Percentiles rank a stretch among this genome's conserved stretches.
These are phyloP conservation scores for Hycleus phaleratus DNA, from an alignment of 1,140 invertebrate species.

Conservation along the genomic window DNA sequence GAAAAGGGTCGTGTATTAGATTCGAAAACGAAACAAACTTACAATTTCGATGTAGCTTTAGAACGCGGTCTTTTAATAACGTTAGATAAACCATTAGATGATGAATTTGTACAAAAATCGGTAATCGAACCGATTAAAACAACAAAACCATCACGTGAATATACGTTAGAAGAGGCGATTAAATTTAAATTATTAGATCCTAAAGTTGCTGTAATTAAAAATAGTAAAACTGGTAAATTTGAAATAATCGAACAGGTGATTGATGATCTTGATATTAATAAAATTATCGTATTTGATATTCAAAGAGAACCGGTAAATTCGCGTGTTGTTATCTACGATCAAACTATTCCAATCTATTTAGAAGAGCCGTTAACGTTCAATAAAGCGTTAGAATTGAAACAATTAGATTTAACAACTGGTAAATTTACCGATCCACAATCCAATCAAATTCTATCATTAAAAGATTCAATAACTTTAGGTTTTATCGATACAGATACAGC, in stretches of 20 bases:
- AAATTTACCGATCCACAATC: constrained; percentile 66
- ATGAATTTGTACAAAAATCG: constrained; percentile 23
- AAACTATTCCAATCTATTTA: constrained; percentile 61
- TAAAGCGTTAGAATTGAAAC: constrained; percentile 63
- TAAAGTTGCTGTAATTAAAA: constrained; percentile 65
- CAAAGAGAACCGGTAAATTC: constrained; percentile 55
- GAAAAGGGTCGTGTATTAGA: constrained; percentile 68
- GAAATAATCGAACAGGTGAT: constrained; percentile 64
- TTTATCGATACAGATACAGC: constrained; percentile 82
- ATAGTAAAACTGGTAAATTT: constrained; percentile 67
- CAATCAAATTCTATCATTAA: constrained; percentile 64
- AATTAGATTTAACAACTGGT: constrained; percentile 63
- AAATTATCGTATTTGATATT: constrained; percentile 58
- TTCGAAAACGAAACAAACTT: constrained; percentile 63
- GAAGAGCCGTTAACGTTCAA: constrained; percentile 68
- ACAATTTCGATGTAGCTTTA: constrained; percentile 66
- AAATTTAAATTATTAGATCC: constrained; percentile 68
- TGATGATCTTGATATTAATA: constrained; percentile 58
- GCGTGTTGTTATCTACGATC: constrained; percentile 65
- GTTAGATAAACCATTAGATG: constrained; percentile 58
- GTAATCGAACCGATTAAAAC: constrained; percentile 38
- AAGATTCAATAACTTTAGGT: constrained; percentile 74
- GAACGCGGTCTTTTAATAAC: constrained; percentile 66
- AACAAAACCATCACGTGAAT: constrained; percentile 51
- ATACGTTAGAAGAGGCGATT: constrained; percentile 71